These are phyloP conservation scores for Dasysyrphus albostriatus DNA, from an alignment of 2,888 invertebrate genomes.

Conservation along the genomic window DNA sequence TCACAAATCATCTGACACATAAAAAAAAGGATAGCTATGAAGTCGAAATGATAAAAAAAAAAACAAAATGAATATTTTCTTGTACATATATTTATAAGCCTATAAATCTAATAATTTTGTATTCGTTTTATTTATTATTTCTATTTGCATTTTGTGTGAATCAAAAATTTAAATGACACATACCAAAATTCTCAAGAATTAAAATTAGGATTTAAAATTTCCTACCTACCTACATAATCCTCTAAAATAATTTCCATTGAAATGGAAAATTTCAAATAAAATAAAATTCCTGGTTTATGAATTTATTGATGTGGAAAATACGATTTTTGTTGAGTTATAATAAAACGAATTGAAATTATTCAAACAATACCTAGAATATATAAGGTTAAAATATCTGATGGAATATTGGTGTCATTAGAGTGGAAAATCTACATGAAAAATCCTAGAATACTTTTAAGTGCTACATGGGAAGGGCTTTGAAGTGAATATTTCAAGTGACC, in stretches of 20 bases:
- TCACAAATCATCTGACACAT: background rate
- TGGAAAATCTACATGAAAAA: conserved; percentile 1
- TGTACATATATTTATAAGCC: background rate
- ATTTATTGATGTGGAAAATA: conserved; percentile 19
- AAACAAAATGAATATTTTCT: too few species aligned
- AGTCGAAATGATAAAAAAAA: conserved; percentile 1
- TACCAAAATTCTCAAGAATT: background rate
- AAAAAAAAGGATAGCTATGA: background rate
- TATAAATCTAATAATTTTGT: too few species aligned
- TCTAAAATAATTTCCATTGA: background rate
- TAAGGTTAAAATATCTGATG: too few species aligned
- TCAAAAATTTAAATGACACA: background rate
- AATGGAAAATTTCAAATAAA: conserved; percentile 4
- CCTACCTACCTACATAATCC: background rate
- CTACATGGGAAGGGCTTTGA: background rate
- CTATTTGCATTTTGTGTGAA: background rate
- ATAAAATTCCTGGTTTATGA: background rate
- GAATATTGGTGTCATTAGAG: conserved; percentile 3
- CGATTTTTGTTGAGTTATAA: background rate
- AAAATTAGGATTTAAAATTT: too few species aligned
- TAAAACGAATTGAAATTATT: conserved; percentile 5
- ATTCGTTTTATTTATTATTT: background rate
- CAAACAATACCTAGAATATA: background rate
- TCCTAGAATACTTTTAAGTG: background rate
- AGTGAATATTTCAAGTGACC: conserved; percentile 28